phyloP scores from a whole-genome alignment of 2,797 vertebrate genomes.

The Atherinosoma microstoma region DNA sequence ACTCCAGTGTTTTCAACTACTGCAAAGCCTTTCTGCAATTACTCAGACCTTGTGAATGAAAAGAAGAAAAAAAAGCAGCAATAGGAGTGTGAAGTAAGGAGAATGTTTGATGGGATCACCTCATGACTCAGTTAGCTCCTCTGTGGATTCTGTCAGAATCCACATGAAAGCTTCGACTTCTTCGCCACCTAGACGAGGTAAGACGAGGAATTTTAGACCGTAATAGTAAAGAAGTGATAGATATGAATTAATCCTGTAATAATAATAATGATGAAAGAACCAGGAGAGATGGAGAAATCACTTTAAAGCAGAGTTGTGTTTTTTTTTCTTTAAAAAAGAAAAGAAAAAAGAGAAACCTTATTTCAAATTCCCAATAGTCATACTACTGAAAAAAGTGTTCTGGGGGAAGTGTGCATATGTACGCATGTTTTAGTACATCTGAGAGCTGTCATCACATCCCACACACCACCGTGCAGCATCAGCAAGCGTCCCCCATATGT shows the following conservation, averaged over 20 bases:
- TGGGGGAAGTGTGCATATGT: slow-evolving; percentile 54
- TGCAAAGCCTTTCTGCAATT: slow-evolving; percentile 20
- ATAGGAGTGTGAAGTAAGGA: slow-evolving; percentile 24
- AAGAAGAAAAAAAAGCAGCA: slow-evolving; percentile 13
- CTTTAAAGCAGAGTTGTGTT: slow-evolving; percentile 25
- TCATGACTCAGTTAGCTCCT: slow-evolving; percentile 49
- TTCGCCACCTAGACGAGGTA: slow-evolving; percentile 38
- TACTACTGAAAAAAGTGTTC: slow-evolving; percentile 27
- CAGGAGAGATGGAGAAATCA: not conserved
- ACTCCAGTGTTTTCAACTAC: slow-evolving; percentile 10
- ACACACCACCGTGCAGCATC: slow-evolving; percentile 44
- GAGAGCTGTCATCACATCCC: slow-evolving; percentile 43
- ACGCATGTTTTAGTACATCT: slow-evolving; percentile 35
- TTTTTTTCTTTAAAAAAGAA: slow-evolving; percentile 13
- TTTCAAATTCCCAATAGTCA: slow-evolving; percentile 43
- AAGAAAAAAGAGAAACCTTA: not conserved
- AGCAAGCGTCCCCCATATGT: slow-evolving; percentile 38
- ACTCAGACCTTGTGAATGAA: slow-evolving; percentile 33
- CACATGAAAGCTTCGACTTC: slow-evolving; percentile 29
- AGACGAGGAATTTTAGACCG: slow-evolving; percentile 17
- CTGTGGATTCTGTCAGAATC: slow-evolving; percentile 35
- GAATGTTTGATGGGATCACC: slow-evolving; percentile 50
- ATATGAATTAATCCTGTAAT: slow-evolving; percentile 49
- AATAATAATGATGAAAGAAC: slow-evolving; percentile 52
- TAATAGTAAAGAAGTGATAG: slow-evolving; percentile 50